Percentiles rank a stretch among this genome's conserved stretches.
Evolutionary conservation across 2,113 vertebrate genomes (phyloP).

Genomic region (Oenanthe melanoleuca): DNA sequence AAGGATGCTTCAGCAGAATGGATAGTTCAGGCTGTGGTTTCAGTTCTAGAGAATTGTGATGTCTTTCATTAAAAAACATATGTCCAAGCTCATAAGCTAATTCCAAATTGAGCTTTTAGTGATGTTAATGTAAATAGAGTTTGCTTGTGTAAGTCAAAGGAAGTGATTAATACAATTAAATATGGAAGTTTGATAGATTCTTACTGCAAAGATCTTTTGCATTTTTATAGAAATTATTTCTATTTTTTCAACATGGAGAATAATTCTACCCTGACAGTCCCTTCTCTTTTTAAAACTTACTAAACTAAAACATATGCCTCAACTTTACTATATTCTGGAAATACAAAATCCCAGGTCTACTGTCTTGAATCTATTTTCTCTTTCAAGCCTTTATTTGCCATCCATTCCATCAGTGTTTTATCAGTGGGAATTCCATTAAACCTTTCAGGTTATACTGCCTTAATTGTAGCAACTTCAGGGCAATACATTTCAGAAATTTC

Average conservation of each 20-base stretch:
- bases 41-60: neutral
- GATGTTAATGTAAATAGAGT: neutral
- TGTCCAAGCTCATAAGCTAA: neutral
- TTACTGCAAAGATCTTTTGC: neutral
- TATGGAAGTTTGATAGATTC: neutral
- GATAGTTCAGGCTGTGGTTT: neutral
- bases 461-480: neutral
- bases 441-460: neutral
- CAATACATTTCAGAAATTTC: neutral
- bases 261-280: neutral
- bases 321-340: neutral
- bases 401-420: neutral
- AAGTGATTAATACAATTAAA: neutral
- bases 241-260: neutral
- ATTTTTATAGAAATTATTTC: neutral
- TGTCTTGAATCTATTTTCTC: neutral
- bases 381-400: neutral
- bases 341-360: neutral
- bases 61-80: neutral
- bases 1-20: neutral
- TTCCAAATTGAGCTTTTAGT: neutral
- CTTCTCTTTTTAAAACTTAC: neutral
- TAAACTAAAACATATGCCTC: neutral
- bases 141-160: neutral
- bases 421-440: neutral